Evolutionary conservation across 2,888 invertebrate genomes (phyloP).

Genomic region (Craniophora ligustri): DNA sequence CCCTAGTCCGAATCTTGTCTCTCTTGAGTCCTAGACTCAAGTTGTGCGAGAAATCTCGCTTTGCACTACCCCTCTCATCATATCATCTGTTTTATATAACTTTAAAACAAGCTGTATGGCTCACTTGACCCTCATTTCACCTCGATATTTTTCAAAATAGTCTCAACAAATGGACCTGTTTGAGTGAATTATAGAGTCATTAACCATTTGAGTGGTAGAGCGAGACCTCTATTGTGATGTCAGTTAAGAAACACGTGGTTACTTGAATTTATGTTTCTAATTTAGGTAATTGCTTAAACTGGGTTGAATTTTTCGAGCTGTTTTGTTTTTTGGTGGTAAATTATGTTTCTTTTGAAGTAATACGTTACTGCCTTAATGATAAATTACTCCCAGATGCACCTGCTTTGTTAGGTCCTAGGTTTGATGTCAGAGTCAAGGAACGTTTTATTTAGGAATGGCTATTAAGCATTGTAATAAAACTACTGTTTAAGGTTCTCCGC

Average conservation of each 20-base stretch:
- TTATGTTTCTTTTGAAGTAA: background rate
- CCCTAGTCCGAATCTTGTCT: too few relatives aligned
- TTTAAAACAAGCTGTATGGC: background rate
- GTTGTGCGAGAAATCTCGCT: too few relatives aligned
- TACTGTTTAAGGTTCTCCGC: too few relatives aligned
- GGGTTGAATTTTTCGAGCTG: background rate
- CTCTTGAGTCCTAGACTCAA: too few relatives aligned
- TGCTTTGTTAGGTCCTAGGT: too few relatives aligned
- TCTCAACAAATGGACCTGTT: slow-evolving; percentile 26
- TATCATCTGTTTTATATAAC: too few relatives aligned
- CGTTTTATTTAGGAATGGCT: too few relatives aligned
- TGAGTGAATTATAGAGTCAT: slow-evolving; percentile 44
- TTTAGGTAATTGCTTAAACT: slow-evolving; percentile 30
- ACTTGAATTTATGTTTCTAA: slow-evolving; percentile 36
- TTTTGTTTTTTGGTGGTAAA: background rate
- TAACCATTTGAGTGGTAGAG: slow-evolving; percentile 47
- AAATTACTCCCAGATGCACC: too few relatives aligned
- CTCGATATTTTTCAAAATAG: slow-evolving; percentile 23
- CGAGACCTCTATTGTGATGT: slow-evolving; percentile 48
- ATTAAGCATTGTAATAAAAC: too few relatives aligned
- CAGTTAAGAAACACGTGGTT: slow-evolving; percentile 26
- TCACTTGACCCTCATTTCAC: slow-evolving; percentile 14
- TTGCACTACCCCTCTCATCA: too few relatives aligned
- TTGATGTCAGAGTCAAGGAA: too few relatives aligned
- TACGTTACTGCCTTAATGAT: too few relatives aligned